Evolutionary conservation across 1,140 invertebrate genomes (phyloP).

Genomic region (Neodiprion virginianus): DNA sequence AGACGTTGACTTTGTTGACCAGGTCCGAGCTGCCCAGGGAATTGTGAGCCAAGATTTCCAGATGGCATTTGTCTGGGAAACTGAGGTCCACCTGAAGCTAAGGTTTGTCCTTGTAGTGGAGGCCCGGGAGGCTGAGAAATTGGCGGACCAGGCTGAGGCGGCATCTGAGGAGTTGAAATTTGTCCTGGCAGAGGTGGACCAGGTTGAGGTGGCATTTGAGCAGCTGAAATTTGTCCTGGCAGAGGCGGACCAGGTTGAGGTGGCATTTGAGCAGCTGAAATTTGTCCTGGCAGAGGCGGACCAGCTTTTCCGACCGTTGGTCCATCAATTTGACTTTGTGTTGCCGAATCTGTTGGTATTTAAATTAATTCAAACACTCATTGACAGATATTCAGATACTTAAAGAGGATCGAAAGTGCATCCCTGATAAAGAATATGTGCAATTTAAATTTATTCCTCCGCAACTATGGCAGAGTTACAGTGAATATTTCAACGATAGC

Average conservation of each 20-base stretch:
- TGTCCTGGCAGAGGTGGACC: slow-evolving; percentile 29
- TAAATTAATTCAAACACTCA: no score
- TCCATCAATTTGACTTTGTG: slow-evolving; percentile 40
- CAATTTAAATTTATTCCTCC: no score
- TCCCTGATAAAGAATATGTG: no score
- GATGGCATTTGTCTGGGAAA: slow-evolving; percentile 17
- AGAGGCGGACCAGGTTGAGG: slow-evolving; percentile 32
- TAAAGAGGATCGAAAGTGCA: no score
- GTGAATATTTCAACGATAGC: background rate
- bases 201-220: slow-evolving; percentile 34
- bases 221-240: slow-evolving; percentile 31
- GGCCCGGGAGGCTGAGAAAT: slow-evolving; percentile 33
- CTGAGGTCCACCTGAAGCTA: slow-evolving; percentile 16
- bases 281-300: slow-evolving; percentile 26
- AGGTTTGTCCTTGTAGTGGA: slow-evolving; percentile 35
- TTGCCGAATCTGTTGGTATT: slow-evolving; percentile 33
- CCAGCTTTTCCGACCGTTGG: slow-evolving; percentile 37
- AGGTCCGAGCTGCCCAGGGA: slow-evolving; percentile 31
- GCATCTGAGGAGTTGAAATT: slow-evolving; percentile 31
- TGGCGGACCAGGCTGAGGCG: slow-evolving; percentile 33
- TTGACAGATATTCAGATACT: no score
- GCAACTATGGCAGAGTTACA: no score
- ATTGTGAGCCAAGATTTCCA: slow-evolving; percentile 29
- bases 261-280: slow-evolving; percentile 34
- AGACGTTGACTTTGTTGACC: slow-evolving; percentile 29